Percentiles rank a stretch among this genome's conserved stretches.
phyloP scores from a whole-genome alignment of 2,888 invertebrate genomes.

The Alentia gelatinosa region DNA sequence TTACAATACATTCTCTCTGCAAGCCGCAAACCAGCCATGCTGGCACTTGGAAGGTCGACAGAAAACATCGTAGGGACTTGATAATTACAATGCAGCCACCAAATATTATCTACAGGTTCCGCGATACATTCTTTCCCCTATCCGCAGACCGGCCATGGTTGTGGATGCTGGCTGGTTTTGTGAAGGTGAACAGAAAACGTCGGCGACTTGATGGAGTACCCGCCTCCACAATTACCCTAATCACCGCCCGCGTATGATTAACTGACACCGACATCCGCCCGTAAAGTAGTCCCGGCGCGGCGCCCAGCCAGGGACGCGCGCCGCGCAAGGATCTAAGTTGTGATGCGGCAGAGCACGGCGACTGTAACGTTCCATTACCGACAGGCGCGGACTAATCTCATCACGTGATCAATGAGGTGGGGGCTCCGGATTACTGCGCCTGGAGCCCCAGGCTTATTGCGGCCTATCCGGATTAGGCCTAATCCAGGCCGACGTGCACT shows the following conservation, averaged over 20 bases:
- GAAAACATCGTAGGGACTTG: too few species aligned
- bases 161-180: too few species aligned
- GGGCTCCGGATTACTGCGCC: background rate
- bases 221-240: constrained; percentile 15
- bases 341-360: background rate
- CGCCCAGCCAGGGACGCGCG: background rate
- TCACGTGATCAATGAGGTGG: constrained; percentile 38
- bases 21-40: too few species aligned
- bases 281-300: background rate
- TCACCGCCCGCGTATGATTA: background rate
- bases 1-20: too few species aligned
- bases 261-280: background rate
- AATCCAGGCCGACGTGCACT: constrained; percentile 13
- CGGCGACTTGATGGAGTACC: background rate
- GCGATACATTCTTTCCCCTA: too few species aligned
- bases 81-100: too few species aligned
- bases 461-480: background rate
- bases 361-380: constrained; percentile 24
- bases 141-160: too few species aligned
- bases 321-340: background rate
- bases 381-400: background rate
- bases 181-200: too few species aligned
- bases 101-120: too few species aligned
- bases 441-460: background rate
- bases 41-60: too few species aligned